Conservation (phyloP, 2,797 vertebrate genomes). For the Poeciliopsis turneri region DNA sequence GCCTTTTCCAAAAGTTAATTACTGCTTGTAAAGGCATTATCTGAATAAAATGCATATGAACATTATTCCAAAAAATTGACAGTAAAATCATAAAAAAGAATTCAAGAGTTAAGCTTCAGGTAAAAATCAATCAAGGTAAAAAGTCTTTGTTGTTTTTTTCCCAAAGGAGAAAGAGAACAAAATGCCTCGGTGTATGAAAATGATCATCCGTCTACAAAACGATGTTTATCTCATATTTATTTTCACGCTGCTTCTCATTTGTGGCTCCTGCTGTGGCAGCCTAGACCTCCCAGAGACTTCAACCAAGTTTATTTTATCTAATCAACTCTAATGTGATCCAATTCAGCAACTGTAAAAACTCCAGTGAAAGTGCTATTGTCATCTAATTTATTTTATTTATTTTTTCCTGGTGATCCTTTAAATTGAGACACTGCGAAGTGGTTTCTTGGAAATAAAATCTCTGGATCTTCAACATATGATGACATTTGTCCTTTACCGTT, state of each 20-base stretch:
- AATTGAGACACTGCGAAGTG: not conserved
- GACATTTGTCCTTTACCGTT: not conserved
- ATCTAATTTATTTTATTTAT: not conserved
- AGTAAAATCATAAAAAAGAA: not conserved
- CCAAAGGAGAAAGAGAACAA: slow-evolving; percentile 7
- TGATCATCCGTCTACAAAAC: slow-evolving; percentile 25
- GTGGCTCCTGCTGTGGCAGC: slow-evolving; percentile 45
- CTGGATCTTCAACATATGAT: not conserved
- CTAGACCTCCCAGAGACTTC: slow-evolving; percentile 43
- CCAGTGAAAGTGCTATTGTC: slow-evolving; percentile 28
- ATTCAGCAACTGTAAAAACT: slow-evolving; percentile 32
- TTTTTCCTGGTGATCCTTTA: slow-evolving; percentile 1
- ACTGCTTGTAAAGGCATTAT: not conserved
- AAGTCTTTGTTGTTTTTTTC: slow-evolving; percentile 1
- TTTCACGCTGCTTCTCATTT: slow-evolving; percentile 46
- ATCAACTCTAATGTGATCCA: slow-evolving; percentile 50
- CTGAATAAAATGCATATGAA: not conserved
- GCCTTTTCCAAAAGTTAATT: not conserved
- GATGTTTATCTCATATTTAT: slow-evolving; percentile 39
- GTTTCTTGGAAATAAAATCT: not conserved
- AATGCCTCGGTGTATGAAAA: slow-evolving; percentile 26
- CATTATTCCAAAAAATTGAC: not conserved
- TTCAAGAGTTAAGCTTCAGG: slow-evolving; percentile 1
- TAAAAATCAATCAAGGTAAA: slow-evolving; percentile 23
- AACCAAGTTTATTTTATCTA: slow-evolving; percentile 39